Percentiles rank a stretch among this genome's conserved stretches.
Evolutionary conservation across 2,113 vertebrate species (phyloP).

Genomic region (Regulus satrapa): DNA sequence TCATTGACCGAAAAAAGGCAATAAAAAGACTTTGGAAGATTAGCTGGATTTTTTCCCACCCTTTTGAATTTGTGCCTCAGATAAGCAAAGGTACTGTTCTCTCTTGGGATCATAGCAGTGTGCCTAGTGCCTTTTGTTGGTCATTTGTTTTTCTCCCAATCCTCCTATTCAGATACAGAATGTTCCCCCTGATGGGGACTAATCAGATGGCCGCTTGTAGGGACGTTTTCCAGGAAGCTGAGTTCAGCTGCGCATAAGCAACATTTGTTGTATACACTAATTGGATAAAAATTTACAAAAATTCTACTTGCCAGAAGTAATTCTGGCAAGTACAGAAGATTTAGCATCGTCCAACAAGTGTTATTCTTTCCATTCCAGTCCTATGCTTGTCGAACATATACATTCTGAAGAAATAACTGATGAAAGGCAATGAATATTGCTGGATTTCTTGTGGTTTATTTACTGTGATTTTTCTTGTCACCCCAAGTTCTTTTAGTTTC

Average conservation of each 20-base stretch:
- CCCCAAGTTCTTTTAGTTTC: neutral
- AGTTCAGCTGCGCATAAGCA: neutral
- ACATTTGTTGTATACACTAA: conserved; percentile 25
- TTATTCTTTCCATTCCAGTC: neutral
- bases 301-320: neutral
- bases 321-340: neutral
- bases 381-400: neutral
- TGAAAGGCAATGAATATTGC: neutral
- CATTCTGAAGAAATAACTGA: neutral
- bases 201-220: conserved; percentile 8
- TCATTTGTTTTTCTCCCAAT: neutral
- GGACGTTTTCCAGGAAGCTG: neutral
- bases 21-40: neutral
- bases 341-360: neutral
- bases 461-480: neutral
- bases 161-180: neutral
- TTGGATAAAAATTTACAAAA: conserved; percentile 14
- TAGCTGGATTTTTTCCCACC: neutral
- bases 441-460: neutral
- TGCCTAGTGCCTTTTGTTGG: neutral
- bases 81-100: neutral
- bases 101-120: neutral
- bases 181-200: neutral
- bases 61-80: neutral
- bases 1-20: neutral